Conservation (phyloP, 2,888 invertebrate genomes). For the Mythimna impura region DNA sequence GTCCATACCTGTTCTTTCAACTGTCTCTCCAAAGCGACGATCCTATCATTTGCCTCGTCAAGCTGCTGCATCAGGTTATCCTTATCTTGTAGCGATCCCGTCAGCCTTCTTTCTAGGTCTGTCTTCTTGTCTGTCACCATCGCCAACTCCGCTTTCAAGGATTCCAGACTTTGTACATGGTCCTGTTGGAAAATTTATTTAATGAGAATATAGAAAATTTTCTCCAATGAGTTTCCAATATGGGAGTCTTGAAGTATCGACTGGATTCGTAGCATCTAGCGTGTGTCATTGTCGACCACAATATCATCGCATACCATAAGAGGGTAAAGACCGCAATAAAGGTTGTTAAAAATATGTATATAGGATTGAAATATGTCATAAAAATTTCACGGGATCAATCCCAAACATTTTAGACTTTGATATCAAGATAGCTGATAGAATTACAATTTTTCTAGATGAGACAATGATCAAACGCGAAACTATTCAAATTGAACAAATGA, state of each 20-base stretch:
- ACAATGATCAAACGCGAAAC: background rate
- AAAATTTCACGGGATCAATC: background rate
- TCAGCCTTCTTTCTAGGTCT: conserved; percentile 95
- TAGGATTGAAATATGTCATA: background rate
- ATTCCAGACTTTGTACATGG: conserved; percentile 96
- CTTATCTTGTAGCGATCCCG: conserved; percentile 94
- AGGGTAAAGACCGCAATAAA: background rate
- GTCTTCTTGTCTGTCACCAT: conserved; percentile 95
- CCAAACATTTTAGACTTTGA: background rate
- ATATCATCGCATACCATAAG: background rate
- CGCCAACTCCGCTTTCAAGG: conserved; percentile 96
- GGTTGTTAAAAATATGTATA: background rate
- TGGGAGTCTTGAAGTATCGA: background rate
- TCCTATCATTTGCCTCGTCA: conserved; percentile 97
- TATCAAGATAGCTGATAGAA: background rate
- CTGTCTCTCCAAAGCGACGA: conserved; percentile 95
- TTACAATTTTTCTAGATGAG: too few relatives aligned
- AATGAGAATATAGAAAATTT: background rate
- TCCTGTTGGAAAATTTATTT: conserved; percentile 90
- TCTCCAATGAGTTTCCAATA: too few relatives aligned
- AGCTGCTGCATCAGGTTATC: conserved; percentile 94
- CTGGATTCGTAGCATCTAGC: background rate
- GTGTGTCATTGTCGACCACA: background rate
- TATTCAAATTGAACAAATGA: background rate
- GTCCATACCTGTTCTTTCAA: conserved; percentile 94